A percentile compares a stretch with the other conserved stretches of the same genome.
Evolutionary conservation across 2,113 vertebrate species (phyloP).

Genomic region (Pao palembangensis): DNA sequence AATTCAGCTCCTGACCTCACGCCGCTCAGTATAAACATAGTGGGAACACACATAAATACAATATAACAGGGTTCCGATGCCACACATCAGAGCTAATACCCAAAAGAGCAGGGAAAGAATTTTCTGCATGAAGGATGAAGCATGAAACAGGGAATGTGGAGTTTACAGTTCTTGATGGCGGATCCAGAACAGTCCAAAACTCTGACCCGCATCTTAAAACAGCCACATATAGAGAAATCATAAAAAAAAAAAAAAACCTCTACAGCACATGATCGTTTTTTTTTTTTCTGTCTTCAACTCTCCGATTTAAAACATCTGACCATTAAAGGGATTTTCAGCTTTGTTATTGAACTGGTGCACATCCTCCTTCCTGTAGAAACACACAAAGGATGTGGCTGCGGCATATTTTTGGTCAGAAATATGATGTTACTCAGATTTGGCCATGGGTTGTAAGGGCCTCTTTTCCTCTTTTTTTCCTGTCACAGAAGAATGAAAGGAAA

Average conservation of each 20-base stretch:
- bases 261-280: too few relatives aligned
- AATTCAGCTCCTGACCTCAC: background rate
- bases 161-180: too few relatives aligned
- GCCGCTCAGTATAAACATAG: slow-evolving; percentile 10
- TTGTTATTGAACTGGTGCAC: slow-evolving; percentile 27
- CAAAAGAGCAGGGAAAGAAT: background rate
- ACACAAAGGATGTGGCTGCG: slow-evolving; percentile 50
- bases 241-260: too few relatives aligned
- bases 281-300: too few relatives aligned
- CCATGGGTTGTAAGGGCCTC: slow-evolving; percentile 41
- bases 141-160: slow-evolving; percentile 2
- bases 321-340: slow-evolving; percentile 25
- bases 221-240: too few relatives aligned
- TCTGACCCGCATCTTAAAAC: too few relatives aligned
- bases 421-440: slow-evolving; percentile 55
- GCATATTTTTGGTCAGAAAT: slow-evolving; percentile 43
- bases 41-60: slow-evolving; percentile 19
- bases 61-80: slow-evolving; percentile 5
- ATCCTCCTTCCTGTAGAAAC: slow-evolving; percentile 40
- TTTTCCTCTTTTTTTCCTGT: slow-evolving; percentile 60
- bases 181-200: too few relatives aligned
- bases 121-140: slow-evolving; percentile 6
- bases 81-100: background rate
- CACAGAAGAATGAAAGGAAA: slow-evolving; percentile 69
- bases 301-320: background rate